These are phyloP conservation scores for Paguma larvata DNA, from an alignment of 2,797 vertebrate species.

Conservation along the genomic window DNA sequence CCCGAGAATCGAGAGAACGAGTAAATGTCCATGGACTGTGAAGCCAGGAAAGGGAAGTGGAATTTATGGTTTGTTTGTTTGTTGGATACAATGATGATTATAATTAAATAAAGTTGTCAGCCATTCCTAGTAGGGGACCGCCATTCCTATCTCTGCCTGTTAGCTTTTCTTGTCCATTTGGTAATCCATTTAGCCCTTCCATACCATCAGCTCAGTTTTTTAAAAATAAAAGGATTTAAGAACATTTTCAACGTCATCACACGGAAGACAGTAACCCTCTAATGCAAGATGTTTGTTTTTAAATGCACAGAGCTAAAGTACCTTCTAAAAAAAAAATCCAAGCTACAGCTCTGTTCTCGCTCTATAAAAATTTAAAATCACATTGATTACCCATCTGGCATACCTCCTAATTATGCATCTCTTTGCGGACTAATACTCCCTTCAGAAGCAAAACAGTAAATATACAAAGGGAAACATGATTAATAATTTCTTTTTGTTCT, in stretches of 20 bases:
- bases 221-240: constrained; percentile 51
- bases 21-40: neutral
- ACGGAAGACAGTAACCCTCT: constrained; percentile 67
- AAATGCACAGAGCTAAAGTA: constrained; percentile 81
- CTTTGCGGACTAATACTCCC: constrained; percentile 87
- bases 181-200: constrained; percentile 46
- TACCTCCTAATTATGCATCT: constrained; percentile 88
- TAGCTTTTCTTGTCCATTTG: constrained; percentile 65
- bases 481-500: constrained; percentile 88
- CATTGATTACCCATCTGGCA: constrained; percentile 90
- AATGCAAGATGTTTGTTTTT: constrained; percentile 84
- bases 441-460: constrained; percentile 87
- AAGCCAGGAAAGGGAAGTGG: neutral
- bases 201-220: neutral
- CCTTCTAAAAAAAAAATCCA: constrained; percentile 77
- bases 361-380: constrained; percentile 90
- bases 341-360: constrained; percentile 73
- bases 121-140: constrained; percentile 19
- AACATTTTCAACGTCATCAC: constrained; percentile 71
- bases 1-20: neutral
- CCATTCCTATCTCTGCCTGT: constrained; percentile 40
- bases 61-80: neutral
- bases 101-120: neutral
- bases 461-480: constrained; percentile 86
- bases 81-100: neutral